Base-by-base conservation (phyloP, 92 coral and sea anemone genomes). In the Blastomussa wellsi region DNA sequence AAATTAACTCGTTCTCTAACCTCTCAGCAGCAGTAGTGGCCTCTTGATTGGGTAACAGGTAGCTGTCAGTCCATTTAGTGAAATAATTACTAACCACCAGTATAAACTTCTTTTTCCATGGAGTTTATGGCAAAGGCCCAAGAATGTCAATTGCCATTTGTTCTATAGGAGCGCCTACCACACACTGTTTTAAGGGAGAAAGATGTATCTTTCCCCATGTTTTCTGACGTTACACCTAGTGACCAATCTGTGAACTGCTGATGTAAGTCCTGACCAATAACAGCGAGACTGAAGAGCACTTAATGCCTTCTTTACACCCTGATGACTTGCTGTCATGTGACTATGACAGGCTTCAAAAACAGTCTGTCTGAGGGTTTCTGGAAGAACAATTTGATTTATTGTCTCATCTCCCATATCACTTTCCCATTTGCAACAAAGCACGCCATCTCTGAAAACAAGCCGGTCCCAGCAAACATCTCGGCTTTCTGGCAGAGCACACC, bases 251-350 rank as follows among this genome's bases (percentile, higher is more conserved):
- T n/a, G n/a, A 24, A 86, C 90, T 38, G 80, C 72, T 72, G 37
- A 53, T 8, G 80, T 68, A n/a, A n/a, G 44, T 64, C 90, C 90
- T 72, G 90, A 86, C n/a, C 86, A 86, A 64, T 86, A 79, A 73
- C 79, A 86, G 41, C 85, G 85, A 20, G 66, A 38, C 26, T 70
- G 78, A 47, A 79, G 79, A 29, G 81, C 90, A 10, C 39, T 19
- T 55, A 78, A 5, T 52, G 90, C 80, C 75, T 86, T 86, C 13
- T 28, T 38, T 32, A 86, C 85, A 28, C 90, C 86, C 16, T 48
- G 53, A 76, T 86, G 85, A 38, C 78, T 78, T 41, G 84, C 89
- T 36, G 88, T 76, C 14, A 26, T 76, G 64, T 57, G 72, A 84
- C 75, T 49, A 65, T 75, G 57, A 49, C 17, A 20, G 17, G 55